Conservation (phyloP, 92 coral and sea anemone species). For the Diadumene lineata region DNA sequence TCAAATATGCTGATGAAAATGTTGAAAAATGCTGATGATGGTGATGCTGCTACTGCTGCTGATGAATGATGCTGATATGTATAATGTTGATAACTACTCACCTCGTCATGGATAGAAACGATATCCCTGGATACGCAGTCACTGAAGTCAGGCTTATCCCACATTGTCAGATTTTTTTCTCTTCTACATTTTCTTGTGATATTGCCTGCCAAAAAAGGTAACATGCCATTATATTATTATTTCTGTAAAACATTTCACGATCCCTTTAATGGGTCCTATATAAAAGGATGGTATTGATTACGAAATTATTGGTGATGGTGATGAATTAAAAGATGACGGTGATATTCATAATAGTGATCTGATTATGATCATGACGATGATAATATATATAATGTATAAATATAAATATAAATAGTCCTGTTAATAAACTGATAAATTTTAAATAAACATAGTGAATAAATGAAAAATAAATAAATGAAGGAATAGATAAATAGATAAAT, state of each 20-base stretch:
- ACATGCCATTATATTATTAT: too few relatives aligned
- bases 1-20: too few relatives aligned
- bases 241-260: not conserved
- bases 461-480: too few relatives aligned
- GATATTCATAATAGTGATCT: not conserved
- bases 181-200: conserved; percentile 41
- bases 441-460: too few relatives aligned
- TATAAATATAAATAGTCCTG: too few relatives aligned
- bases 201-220: conserved; percentile 22
- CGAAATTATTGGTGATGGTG: not conserved
- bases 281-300: not conserved
- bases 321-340: not conserved
- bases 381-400: not conserved
- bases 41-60: too few relatives aligned
- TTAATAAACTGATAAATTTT: too few relatives aligned
- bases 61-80: too few relatives aligned
- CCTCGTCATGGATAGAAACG: conserved; percentile 2
- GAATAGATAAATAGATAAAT: too few relatives aligned
- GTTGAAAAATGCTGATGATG: too few relatives aligned
- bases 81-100: not conserved
- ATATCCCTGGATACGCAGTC: conserved; percentile 73
- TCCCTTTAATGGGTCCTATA: not conserved
- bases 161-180: conserved; percentile 7
- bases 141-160: conserved; percentile 75
- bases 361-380: not conserved